phyloP scores from a whole-genome alignment of 2,888 invertebrate genomes.

The Trichogramma evanescens region DNA sequence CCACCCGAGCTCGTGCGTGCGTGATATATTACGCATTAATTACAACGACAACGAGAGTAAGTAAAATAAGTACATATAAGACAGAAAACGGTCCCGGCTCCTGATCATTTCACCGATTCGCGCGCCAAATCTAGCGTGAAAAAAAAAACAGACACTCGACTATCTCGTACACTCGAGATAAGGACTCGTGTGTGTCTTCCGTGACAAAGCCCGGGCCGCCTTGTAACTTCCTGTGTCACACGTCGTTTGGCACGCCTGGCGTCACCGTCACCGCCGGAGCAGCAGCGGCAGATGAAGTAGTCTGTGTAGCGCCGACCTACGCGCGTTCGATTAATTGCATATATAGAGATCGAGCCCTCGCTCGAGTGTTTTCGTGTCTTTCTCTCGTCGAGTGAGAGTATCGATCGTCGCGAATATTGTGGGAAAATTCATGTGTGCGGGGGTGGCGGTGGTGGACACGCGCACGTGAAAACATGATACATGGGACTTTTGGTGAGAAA shows the following conservation, averaged over 20 bases:
- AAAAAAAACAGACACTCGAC: background rate
- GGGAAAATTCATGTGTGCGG: conserved; percentile 8
- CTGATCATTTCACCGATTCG: no score
- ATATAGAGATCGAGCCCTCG: no score
- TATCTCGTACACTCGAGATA: background rate
- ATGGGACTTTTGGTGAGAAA: background rate
- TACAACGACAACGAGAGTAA: no score
- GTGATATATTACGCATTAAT: no score
- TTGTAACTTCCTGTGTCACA: conserved; percentile 46
- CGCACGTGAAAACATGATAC: background rate
- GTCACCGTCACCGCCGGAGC: conserved; percentile 15
- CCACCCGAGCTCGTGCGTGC: no score
- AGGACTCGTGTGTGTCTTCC: background rate
- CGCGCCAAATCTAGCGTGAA: background rate
- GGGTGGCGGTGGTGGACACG: background rate
- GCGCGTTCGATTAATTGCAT: no score
- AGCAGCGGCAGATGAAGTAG: no score
- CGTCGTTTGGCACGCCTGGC: conserved; percentile 44
- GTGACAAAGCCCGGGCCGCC: conserved; percentile 26
- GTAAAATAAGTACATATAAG: no score
- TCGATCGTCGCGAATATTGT: conserved; percentile 8
- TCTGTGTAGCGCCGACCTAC: no score
- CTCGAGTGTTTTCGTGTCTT: no score
- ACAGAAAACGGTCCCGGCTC: no score
- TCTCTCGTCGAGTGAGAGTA: background rate